Evolutionary conservation across 2,113 vertebrate genomes (phyloP), one percentile per base, ranked within the genome.

Genomic region (Microcebus ravelobensis): DNA sequence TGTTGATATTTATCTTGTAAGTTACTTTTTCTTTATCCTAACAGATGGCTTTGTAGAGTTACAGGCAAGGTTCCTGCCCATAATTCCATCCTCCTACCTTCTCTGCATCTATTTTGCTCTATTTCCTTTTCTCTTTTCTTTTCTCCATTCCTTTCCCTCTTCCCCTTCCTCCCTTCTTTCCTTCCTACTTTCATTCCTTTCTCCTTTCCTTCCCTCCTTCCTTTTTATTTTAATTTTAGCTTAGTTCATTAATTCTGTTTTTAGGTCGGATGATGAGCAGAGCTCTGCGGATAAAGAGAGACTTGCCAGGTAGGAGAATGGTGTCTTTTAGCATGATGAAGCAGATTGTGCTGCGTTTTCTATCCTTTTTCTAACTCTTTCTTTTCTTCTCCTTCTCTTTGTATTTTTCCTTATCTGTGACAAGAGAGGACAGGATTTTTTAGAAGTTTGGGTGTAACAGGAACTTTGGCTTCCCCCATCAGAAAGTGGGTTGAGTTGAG

Each of bases 261-360:
- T 98, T 99, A 99, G 99, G 99, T 99, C 99, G 99, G 99, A 99
- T 98, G 99, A 99, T 99, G 99, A 99, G 73, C 99, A 99, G 99
- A 98, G 99, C 95, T 99, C 99, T 99, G 99, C 99, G 98, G 99
- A 99, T 99, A 99, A 99, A 99, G 99, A 99, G 98, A 99, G 99
- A 98, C 98, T 99, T 97, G 99, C 99, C 99, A 99, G 99, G 99
- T 99, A 99, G 98, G 99, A 99, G 97, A 98, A 97, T 34, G 91
- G 98, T 98, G 97, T 97, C 91, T 85, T 81, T 98, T 87, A 98
- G 98, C 98, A 98, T 98, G 98, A 97, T 98, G 96, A 97, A 98
- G 97, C 98, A 96, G 98, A 97, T 96, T 95, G 39, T 97, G 95
- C 93, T 96, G 93, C 86, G 89, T 95, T 92, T 96, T 93, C 94